Base-by-base conservation (phyloP, 2,888 invertebrate genomes). In the Phyllotreta striolata region DNA sequence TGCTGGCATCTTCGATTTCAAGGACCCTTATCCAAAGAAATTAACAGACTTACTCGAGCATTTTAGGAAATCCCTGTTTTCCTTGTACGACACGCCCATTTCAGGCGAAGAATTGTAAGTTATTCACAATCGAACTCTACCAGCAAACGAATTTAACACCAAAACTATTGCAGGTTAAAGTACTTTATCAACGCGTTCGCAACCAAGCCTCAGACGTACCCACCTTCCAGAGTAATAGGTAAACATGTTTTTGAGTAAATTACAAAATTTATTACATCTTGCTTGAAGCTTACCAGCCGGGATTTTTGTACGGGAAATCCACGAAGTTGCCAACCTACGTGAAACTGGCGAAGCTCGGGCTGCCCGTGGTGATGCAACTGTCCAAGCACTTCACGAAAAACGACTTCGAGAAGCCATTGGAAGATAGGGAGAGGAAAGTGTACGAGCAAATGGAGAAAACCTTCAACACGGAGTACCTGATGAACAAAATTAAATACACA, bases 111-210 rank as follows among this genome's bases (percentile, higher is more conserved):
- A 12, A 38, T 14, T 63, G 66, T 66, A 39, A 66, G 66, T 59
- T 7, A 47, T n/a, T 7, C 9, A 7, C 9, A 13, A 5, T 10
- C 6, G n/a, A 51, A 35, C 10, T 12, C 35, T 24, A 12, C 13
- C 10, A 40, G 4, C 6, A 59, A 9, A 34, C 9, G 14, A n/a
- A 41, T 37, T 12, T 12, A 44, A 6, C 24, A 9, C 7, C 8
- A 1, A 12, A 8, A n/a, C 24, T 57, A 35, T 58, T 59, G 58
- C 44, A 64, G 64, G n/a, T 49, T 60, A 40, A 55, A 51, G 55
- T 64, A 56, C 24, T 64, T 60, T 14, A 55, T 65, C 8, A 38
- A 58, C 44, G 57, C 65, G 9, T 62, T 65, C 35, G 65, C 57
- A 6, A 62, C 54, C 2, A 47, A 54, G 14, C 65, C 65, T 24